Percentiles rank a stretch among this genome's conserved stretches.
phyloP scores from a whole-genome alignment of 2,797 vertebrate genomes.

The Aeoliscus strigatus region DNA sequence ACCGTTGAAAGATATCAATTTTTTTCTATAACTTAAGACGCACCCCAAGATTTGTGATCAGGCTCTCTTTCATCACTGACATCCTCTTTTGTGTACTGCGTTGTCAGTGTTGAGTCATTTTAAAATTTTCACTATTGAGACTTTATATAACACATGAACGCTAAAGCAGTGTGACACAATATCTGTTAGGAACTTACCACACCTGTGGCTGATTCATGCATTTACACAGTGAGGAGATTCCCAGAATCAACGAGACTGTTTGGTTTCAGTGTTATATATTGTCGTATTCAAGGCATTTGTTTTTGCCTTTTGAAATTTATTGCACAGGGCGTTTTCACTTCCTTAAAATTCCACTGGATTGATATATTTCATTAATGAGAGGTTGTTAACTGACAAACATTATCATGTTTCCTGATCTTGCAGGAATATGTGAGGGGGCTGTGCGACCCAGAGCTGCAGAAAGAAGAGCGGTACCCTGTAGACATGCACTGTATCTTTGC shows the following conservation, averaged over 20 bases:
- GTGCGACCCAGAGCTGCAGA: conserved; percentile 90
- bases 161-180: conserved; percentile 13
- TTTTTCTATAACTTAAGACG: conserved; percentile 1
- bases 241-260: conserved; percentile 28
- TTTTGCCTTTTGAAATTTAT: no score
- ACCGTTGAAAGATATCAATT: no score
- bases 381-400: background rate
- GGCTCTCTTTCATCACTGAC: conserved; percentile 9
- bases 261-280: conserved; percentile 37
- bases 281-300: no score
- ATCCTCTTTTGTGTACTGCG: conserved; percentile 1
- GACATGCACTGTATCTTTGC: conserved; percentile 98
- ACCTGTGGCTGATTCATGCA: conserved; percentile 44
- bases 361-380: background rate
- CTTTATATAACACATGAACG: background rate
- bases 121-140: conserved; percentile 3
- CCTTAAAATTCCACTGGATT: background rate
- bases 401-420: conserved; percentile 10
- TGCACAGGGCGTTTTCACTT: background rate
- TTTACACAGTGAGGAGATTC: conserved; percentile 38
- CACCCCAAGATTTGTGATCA: conserved; percentile 12
- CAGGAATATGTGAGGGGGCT: conserved; percentile 94
- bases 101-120: conserved; percentile 31
- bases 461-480: conserved; percentile 87
- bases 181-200: conserved; percentile 19